Conservation (phyloP, 2,113 vertebrate species). For the Proteles cristata region DNA sequence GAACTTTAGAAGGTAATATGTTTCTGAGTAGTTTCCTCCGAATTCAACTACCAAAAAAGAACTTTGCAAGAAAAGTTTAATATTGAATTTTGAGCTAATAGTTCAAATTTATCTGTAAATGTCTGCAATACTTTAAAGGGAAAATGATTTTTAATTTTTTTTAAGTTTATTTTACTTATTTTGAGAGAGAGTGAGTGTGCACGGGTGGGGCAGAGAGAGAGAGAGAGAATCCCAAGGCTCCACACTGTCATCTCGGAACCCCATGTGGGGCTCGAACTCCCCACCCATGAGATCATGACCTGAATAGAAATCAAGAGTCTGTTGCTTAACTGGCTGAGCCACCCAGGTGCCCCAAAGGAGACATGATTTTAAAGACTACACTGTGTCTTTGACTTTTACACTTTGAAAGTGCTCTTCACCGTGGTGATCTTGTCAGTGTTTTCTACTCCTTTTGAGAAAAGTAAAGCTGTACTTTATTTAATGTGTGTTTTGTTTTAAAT, state of each 20-base stretch:
- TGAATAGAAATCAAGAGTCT: too few relatives aligned
- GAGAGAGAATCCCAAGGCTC: too few relatives aligned
- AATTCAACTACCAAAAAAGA: background rate
- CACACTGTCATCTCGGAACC: too few relatives aligned
- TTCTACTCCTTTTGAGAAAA: constrained; percentile 22
- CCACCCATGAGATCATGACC: too few relatives aligned
- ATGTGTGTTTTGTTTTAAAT: background rate
- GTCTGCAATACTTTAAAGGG: background rate
- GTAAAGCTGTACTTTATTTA: background rate
- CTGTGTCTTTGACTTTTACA: background rate
- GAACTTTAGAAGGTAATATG: background rate
- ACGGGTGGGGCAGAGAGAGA: too few relatives aligned
- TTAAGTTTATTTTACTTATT: too few relatives aligned
- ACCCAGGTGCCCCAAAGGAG: background rate
- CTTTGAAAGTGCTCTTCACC: constrained; percentile 32
- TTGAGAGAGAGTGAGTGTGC: too few relatives aligned
- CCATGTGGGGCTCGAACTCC: too few relatives aligned
- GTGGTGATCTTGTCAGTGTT: background rate
- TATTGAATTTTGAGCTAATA: background rate
- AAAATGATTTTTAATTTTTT: background rate
- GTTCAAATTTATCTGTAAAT: background rate
- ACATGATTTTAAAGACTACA: background rate
- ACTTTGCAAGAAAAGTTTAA: background rate
- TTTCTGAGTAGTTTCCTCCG: constrained; percentile 29
- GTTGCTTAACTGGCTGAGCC: too few relatives aligned